Percentiles rank a stretch among this genome's conserved stretches.
Conservation (phyloP, 2,113 vertebrate species). For the Caretta caretta region DNA sequence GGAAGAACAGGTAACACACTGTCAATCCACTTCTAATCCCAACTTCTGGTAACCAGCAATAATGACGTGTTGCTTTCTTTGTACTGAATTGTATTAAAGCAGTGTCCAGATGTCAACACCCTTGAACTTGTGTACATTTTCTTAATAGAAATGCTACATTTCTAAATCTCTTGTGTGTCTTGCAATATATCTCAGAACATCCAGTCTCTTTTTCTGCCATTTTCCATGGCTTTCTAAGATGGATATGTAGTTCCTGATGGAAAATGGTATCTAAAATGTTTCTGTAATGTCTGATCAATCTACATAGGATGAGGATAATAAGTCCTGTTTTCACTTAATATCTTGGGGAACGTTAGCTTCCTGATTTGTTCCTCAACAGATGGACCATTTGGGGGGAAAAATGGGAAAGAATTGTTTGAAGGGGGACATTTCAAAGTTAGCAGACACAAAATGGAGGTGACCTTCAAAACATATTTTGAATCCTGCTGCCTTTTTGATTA, state of each 20-base stretch:
- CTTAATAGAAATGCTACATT: neutral
- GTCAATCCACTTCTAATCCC: neutral
- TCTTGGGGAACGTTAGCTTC: constrained; percentile 41
- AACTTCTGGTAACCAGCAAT: neutral
- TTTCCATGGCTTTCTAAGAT: neutral
- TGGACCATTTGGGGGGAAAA: neutral
- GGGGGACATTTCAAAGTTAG: constrained; percentile 25
- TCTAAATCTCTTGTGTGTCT: constrained; percentile 9
- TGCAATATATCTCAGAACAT: neutral
- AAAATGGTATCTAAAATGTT: constrained; percentile 4
- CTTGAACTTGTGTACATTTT: neutral
- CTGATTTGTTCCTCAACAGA: constrained; percentile 21
- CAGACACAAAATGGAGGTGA: constrained; percentile 41
- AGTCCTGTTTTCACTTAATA: constrained; percentile 3
- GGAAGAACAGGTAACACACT: constrained; percentile 89
- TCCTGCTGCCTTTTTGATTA: neutral
- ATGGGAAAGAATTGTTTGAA: constrained; percentile 40
- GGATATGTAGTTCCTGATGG: neutral
- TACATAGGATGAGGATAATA: constrained; percentile 3
- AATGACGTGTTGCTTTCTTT: neutral
- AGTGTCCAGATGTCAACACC: neutral
- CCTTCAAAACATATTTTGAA: constrained; percentile 31
- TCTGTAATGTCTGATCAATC: neutral
- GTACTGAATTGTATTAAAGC: neutral
- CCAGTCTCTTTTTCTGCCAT: neutral